These are phyloP conservation scores for Phania funesta DNA, from an alignment of 2,888 invertebrate genomes.

Conservation along the genomic window DNA sequence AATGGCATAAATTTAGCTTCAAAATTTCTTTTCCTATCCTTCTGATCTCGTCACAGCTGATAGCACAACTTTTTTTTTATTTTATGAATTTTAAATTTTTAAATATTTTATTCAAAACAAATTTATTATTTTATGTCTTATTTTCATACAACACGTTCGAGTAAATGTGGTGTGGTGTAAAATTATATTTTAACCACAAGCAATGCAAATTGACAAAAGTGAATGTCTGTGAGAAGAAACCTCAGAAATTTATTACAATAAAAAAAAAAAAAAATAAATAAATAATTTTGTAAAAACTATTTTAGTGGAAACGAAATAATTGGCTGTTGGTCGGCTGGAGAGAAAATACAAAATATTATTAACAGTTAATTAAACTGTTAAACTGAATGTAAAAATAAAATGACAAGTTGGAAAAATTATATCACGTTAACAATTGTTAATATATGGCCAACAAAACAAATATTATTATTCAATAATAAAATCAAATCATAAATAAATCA, in stretches of 20 bases:
- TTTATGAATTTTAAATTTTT: constrained; percentile 24
- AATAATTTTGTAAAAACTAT: constrained; percentile 38
- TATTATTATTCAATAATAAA: constrained; percentile 12
- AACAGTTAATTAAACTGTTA: constrained; percentile 65
- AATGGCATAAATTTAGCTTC: no score
- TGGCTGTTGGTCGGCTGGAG: constrained; percentile 16
- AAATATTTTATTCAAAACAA: constrained; percentile 25
- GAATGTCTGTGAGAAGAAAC: constrained; percentile 53
- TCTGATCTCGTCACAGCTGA: no score
- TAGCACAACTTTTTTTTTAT: neutral
- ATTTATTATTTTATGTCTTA: constrained; percentile 24
- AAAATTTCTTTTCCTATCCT: no score
- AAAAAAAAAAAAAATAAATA: constrained; percentile 21
- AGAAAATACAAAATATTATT: constrained; percentile 50
- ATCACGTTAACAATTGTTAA: constrained; percentile 19
- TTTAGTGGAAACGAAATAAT: constrained; percentile 56
- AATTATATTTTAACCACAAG: constrained; percentile 53
- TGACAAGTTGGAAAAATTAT: constrained; percentile 39
- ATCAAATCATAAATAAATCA: constrained; percentile 38
- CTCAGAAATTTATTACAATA: constrained; percentile 38
- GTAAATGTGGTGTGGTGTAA: constrained; percentile 13
- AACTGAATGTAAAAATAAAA: constrained; percentile 61
- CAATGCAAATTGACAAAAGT: constrained; percentile 47
- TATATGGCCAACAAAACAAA: neutral
- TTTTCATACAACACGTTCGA: neutral